Conservation (phyloP, 2,888 invertebrate genomes). For the Toxonevra muliebris region DNA sequence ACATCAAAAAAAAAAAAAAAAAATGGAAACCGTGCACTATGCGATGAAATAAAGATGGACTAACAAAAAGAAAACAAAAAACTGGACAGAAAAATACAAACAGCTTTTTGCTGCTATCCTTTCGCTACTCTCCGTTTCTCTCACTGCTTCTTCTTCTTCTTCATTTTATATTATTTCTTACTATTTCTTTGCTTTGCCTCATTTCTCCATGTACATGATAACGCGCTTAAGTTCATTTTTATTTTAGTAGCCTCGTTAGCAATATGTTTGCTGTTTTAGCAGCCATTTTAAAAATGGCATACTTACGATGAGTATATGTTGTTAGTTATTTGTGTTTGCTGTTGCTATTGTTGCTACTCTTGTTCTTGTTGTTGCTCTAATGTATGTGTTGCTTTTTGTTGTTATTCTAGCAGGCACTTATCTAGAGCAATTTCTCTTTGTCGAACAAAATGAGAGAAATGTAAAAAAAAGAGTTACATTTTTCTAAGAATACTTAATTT, state of each 20-base stretch:
- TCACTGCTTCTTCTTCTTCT: conserved; percentile 1
- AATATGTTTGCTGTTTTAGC: conserved; percentile 41
- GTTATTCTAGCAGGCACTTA: conserved; percentile 32
- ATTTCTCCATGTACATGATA: neutral
- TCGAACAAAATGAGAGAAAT: conserved; percentile 19
- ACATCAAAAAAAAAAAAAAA: too few relatives aligned
- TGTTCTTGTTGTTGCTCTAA: conserved; percentile 1
- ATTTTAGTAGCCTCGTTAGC: conserved; percentile 39
- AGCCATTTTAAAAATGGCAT: conserved; percentile 35
- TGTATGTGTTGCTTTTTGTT: neutral
- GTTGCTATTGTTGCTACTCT: conserved; percentile 9
- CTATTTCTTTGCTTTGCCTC: neutral
- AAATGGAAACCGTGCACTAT: too few relatives aligned
- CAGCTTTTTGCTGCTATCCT: too few relatives aligned
- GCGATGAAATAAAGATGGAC: too few relatives aligned
- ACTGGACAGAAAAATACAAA: too few relatives aligned
- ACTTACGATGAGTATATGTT: conserved; percentile 12
- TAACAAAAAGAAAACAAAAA: too few relatives aligned
- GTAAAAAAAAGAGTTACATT: conserved; percentile 9
- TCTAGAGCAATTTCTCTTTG: conserved; percentile 37
- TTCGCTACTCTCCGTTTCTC: neutral
- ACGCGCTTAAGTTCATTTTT: conserved; percentile 7
- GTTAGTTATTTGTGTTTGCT: conserved; percentile 7
- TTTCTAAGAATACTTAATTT: neutral
- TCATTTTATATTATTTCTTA: neutral